Evolutionary conservation across 2,113 vertebrate genomes (phyloP).

Genomic region (Recurvirostra avosetta): DNA sequence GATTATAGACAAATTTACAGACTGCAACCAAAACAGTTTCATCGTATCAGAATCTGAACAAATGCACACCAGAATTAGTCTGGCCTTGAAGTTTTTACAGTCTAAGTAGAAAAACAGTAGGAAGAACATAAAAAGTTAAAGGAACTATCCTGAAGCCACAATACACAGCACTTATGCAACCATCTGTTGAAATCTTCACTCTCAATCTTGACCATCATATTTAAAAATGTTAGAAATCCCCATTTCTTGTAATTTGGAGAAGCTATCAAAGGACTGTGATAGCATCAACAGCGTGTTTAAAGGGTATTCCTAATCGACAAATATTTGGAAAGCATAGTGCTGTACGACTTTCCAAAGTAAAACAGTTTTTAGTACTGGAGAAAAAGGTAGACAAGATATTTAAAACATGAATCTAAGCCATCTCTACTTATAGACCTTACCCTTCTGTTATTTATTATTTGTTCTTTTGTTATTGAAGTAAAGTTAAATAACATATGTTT

Average conservation of each 20-base stretch:
- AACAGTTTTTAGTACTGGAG: neutral
- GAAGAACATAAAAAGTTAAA: neutral
- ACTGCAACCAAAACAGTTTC: neutral
- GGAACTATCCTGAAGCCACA: neutral
- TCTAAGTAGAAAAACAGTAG: neutral
- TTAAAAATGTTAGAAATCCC: neutral
- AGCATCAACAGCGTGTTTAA: neutral
- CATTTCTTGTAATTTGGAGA: neutral
- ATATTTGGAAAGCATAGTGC: neutral
- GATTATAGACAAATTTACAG: neutral
- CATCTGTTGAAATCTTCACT: neutral
- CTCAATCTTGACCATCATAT: neutral
- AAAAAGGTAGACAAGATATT: neutral
- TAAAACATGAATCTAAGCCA: neutral
- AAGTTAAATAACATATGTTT: neutral
- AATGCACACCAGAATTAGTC: fast-evolving
- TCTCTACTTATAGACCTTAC: neutral
- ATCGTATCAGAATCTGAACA: neutral
- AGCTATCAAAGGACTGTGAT: neutral
- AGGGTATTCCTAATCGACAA: neutral
- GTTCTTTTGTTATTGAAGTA: neutral
- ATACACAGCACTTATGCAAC: neutral
- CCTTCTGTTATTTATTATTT: neutral
- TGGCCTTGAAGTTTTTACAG: neutral
- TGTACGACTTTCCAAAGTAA: neutral